Percentiles rank a stretch among this genome's conserved stretches.
phyloP scores from a whole-genome alignment of 2,797 vertebrate species.

The Chelon auratus region DNA sequence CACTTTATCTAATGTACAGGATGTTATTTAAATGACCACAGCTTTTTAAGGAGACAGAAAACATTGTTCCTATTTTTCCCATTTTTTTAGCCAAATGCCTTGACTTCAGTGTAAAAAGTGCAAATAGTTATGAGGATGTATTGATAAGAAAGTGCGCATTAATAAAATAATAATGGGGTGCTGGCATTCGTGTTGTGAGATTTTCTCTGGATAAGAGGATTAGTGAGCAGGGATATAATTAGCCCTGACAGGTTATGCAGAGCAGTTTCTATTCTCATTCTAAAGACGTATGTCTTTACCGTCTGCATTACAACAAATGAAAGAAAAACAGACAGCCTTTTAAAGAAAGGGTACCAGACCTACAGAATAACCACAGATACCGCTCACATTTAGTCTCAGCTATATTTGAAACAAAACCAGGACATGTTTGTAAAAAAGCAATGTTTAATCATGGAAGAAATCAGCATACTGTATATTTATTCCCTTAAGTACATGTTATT shows the following conservation, averaged over 20 bases:
- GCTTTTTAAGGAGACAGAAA: slow-evolving; percentile 74
- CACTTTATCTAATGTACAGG: slow-evolving; percentile 65
- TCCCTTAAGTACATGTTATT: slow-evolving; percentile 22
- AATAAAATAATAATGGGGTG: slow-evolving; percentile 78
- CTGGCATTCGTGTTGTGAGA: slow-evolving; percentile 51
- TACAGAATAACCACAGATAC: neutral
- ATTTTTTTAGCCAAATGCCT: slow-evolving; percentile 84
- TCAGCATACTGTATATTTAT: slow-evolving; percentile 21
- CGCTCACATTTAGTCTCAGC: neutral
- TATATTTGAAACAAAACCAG: slow-evolving; percentile 10
- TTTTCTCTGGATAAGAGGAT: slow-evolving; percentile 70
- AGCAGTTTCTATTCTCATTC: slow-evolving; percentile 15
- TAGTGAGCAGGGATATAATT: slow-evolving; percentile 61
- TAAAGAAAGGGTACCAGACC: neutral
- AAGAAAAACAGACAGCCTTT: no score
- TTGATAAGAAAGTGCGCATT: slow-evolving; percentile 82
- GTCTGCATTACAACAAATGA: no score
- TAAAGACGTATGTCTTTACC: no score
- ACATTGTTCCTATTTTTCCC: slow-evolving; percentile 55
- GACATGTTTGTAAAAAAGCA: slow-evolving; percentile 33
- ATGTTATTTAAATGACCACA: slow-evolving; percentile 78
- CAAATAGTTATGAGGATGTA: slow-evolving; percentile 81
- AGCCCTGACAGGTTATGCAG: slow-evolving; percentile 34
- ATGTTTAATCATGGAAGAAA: slow-evolving; percentile 40
- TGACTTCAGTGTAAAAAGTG: slow-evolving; percentile 83